Evolutionary conservation across 2,113 vertebrate genomes (phyloP).

Genomic region (Phycodurus eques): DNA sequence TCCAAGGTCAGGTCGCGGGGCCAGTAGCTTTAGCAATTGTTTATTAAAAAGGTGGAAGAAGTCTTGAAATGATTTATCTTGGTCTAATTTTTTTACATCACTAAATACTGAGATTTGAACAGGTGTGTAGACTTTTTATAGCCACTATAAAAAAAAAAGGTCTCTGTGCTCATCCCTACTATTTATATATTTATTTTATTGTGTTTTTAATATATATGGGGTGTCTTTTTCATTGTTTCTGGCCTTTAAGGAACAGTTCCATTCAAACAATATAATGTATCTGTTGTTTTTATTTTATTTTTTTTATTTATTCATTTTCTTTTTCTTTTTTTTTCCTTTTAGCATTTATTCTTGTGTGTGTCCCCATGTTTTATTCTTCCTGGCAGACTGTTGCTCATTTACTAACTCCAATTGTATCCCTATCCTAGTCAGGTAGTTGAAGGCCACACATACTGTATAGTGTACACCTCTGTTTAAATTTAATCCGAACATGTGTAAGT

Average conservation of each 20-base stretch:
- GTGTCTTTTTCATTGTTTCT: conserved; percentile 61
- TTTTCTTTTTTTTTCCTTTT: no score
- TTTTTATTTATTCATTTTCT: no score
- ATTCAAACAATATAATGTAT: neutral
- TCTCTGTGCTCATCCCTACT: neutral
- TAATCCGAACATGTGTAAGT: neutral
- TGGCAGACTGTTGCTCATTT: neutral
- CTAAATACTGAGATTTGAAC: no score
- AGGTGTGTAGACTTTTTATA: no score
- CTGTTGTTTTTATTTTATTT: no score
- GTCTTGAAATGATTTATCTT: neutral
- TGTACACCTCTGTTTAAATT: neutral
- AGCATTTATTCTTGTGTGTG: neutral
- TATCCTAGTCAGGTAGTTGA: neutral
- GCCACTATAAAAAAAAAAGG: no score
- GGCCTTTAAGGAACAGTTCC: conserved; percentile 21
- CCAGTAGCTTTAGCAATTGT: no score
- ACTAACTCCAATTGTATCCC: neutral
- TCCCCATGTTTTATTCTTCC: neutral
- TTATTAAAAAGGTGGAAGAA: neutral
- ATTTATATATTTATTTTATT: neutral
- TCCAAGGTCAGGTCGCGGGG: no score
- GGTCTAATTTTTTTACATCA: neutral
- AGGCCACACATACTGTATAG: neutral
- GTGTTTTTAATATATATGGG: neutral